Base-by-base conservation (phyloP, 2,797 vertebrate genomes). In the Chloroceryle amazona region DNA sequence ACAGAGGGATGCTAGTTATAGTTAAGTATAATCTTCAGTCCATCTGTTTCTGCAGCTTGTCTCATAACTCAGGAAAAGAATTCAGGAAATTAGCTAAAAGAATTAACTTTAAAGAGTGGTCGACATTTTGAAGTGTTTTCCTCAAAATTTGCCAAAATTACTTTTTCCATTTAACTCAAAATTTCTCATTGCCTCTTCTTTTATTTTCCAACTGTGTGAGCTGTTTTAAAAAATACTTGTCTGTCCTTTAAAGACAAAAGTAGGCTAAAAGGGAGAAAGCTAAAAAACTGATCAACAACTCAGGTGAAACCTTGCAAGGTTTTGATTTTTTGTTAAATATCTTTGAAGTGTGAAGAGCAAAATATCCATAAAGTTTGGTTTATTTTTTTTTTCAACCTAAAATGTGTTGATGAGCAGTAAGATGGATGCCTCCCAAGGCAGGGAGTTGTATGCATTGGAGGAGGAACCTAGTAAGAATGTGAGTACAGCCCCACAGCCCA, bases 91-190 rank as follows among this genome's bases (percentile, higher is more conserved):
- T 72, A 94, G 49, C 19, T 81, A 31, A 74, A 80, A 11, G 58
- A 94, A 92, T 79, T 96, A 11, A 84, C 39, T 94, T 92, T 70
- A 49, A 91, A 88, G 82, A 52, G 21, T 37, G 35, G 41, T 70
- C 66, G 93, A 82, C 1, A 1, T 79, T 79, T 91, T 52, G 31
- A 81, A 94, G 4, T 58, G 28, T 81, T 91, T 92, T 81, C 54
- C 65, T 55, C 93, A 44, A 88, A 95, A 74, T 74, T 79, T 88
- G 73, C 86, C 76, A 79, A 87, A 85, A 61, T 14, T 60, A 28
- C 80, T 73, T 94, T 93, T 93, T 81, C 54, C 28, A 21, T 94
- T 93, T 84, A 86, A 66, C 46, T 90, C 8, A 5, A 22, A 86
- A 76, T 35, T 95, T 89, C 29, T 82, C 66, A 46, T 14, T 63